phyloP scores from a whole-genome alignment of 2,113 vertebrate species.

The Condylura cristata region DNA sequence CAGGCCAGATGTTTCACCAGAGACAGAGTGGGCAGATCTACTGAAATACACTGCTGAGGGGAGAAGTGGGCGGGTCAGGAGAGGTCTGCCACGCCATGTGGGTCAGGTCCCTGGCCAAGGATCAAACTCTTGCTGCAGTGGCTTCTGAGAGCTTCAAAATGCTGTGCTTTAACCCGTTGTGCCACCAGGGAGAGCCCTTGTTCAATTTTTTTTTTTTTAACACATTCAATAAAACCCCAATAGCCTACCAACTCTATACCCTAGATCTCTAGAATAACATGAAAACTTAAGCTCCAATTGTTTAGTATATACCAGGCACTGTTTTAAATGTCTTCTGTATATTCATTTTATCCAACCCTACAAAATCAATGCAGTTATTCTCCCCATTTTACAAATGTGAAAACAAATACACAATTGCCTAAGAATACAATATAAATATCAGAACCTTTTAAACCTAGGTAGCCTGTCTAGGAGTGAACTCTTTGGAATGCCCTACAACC shows the following conservation, averaged over 20 bases:
- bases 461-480: not conserved
- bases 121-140: no score
- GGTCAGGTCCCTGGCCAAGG: no score
- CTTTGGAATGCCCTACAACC: not conserved
- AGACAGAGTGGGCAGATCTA: not conserved
- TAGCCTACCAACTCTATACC: not conserved
- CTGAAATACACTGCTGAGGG: no score
- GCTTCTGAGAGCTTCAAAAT: no score
- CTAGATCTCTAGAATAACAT: not conserved
- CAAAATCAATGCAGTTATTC: conserved; percentile 19
- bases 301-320: not conserved
- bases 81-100: no score
- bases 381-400: not conserved
- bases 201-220: not conserved
- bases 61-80: no score
- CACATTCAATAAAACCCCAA: conserved; percentile 21
- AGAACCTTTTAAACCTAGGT: conserved; percentile 32
- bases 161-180: no score
- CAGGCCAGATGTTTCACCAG: no score
- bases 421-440: not conserved
- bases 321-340: not conserved
- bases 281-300: not conserved
- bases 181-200: not conserved
- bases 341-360: conserved; percentile 45
- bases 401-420: not conserved